Conservation (phyloP, 2,797 vertebrate genomes). For the Calcarius lapponicus region DNA sequence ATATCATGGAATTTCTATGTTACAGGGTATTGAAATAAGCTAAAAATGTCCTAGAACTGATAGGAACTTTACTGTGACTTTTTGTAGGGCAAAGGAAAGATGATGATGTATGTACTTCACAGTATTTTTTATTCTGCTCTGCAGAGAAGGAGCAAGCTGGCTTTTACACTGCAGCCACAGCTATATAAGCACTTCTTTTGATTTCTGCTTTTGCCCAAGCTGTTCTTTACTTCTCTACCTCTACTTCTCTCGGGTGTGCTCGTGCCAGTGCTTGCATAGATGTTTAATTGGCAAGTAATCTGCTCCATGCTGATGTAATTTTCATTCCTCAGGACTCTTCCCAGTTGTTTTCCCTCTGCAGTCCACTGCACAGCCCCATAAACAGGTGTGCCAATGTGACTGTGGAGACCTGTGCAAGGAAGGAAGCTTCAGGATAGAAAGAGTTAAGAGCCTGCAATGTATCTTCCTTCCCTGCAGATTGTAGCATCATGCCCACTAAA, state of each 20-base stretch:
- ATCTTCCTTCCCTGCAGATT: background rate
- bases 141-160: background rate
- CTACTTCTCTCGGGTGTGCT: background rate
- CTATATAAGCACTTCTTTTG: background rate
- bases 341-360: background rate
- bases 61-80: background rate
- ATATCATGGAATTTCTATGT: background rate
- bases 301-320: fast-evolving
- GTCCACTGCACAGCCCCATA: background rate
- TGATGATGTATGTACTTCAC: background rate
- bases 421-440: background rate
- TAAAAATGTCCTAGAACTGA: background rate
- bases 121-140: background rate
- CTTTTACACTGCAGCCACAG: background rate
- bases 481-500: background rate
- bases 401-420: background rate
- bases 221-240: background rate
- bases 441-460: background rate
- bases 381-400: background rate
- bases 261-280: background rate
- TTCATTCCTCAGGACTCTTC: background rate
- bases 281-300: fast-evolving
- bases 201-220: background rate
- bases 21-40: background rate
- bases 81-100: background rate